Base-by-base conservation (phyloP, 2,113 vertebrate species). In the Haliaeetus leucogaster region DNA sequence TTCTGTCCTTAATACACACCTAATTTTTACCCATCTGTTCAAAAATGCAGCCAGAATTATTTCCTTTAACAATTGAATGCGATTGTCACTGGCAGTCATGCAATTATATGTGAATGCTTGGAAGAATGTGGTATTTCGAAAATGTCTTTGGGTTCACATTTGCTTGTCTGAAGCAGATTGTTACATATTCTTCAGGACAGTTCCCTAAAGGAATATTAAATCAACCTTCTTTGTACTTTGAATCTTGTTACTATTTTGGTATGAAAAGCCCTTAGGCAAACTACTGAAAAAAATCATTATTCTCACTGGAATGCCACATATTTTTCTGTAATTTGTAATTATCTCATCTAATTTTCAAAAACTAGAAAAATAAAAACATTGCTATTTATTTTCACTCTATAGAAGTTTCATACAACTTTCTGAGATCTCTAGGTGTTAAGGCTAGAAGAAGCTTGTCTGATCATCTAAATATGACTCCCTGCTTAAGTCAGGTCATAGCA, bases 111-210 rank as follows among this genome's bases (percentile, higher is more conserved):
- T 48, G 80, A 88, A 89, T 74, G 80, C 56, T 77, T 82, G 36
- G 55, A 86, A 95, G 68, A 94, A 96, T 82, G 58, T 82, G 48
- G 30, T 82, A 89, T 94, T 97, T 92, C 82, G 43, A 86, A 96
- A 97, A 91, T 71, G 93, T 94, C 94, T 95, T 92, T 91, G 90
- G 73, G 88, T 94, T 95, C 90, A 92, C 92, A 95, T 96, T 94
- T 96, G 38, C 91, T 88, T 91, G 45, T 95, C 90, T 96, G 81
- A 97, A 96, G 66, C 86, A 96, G 90, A 97, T 90, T 86, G 82
- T 87, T 93, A 94, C 80, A 82, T 95, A 95, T 97, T 86, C 89
- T 95, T 84, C 78, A 93, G 84, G 81, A 86, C 81, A 97, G 63
- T 36, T 93, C 82, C 86, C 91, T 93, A 86, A 85, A 95, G 93